phyloP scores from a whole-genome alignment of 1,140 invertebrate genomes.

The Coenobita brevimanus region DNA sequence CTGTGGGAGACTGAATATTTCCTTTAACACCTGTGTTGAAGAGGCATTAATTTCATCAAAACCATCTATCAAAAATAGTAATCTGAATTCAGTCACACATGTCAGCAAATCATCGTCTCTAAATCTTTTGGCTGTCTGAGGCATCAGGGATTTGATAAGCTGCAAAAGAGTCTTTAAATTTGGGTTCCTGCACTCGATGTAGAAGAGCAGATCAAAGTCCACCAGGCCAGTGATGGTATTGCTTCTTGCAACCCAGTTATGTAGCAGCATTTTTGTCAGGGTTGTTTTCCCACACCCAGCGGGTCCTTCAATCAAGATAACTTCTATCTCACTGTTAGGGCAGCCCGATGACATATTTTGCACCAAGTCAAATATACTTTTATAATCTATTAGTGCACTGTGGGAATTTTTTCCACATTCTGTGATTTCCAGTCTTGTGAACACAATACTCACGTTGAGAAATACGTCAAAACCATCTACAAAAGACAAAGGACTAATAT shows the following conservation, averaged over 20 bases:
- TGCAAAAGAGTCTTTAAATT: not conserved
- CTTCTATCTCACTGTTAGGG: not conserved
- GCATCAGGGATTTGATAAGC: constrained; percentile 19
- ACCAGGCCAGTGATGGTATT: not conserved
- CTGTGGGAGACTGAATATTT: not conserved
- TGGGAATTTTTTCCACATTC: not conserved
- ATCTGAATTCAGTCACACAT: not conserved
- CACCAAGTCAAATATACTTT: not conserved
- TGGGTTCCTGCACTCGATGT: constrained; percentile 31
- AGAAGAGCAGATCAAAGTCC: not conserved
- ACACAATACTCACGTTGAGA: not conserved
- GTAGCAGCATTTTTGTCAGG: not conserved
- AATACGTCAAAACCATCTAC: not conserved
- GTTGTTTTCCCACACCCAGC: constrained; percentile 30
- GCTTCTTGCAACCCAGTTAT: constrained; percentile 13
- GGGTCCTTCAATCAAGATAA: constrained; percentile 2
- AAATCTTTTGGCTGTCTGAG: constrained; percentile 9
- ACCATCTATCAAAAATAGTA: constrained; percentile 24
- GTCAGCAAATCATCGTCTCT: not conserved
- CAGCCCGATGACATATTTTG: too few species aligned
- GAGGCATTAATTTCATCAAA: constrained; percentile 30
- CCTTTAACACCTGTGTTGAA: not conserved
- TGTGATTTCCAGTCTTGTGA: constrained; percentile 24
- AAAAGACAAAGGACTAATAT: constrained; percentile 34
- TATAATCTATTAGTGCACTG: not conserved